Base-by-base conservation (phyloP, 2,113 vertebrate species). In the Vulpes lagopus region DNA sequence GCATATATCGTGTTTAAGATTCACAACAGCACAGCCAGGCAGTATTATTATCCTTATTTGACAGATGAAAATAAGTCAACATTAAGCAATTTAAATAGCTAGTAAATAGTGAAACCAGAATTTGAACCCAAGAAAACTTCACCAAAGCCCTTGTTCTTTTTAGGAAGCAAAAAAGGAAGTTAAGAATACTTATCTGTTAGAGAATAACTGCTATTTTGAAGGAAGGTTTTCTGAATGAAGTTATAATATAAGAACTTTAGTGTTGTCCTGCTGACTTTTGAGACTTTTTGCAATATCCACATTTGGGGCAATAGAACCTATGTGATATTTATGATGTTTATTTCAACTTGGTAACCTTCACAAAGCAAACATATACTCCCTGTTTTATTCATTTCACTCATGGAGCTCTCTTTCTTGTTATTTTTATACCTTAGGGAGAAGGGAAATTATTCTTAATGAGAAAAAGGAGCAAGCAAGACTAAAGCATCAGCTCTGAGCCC, bases 371-470 rank as follows among this genome's bases (percentile, higher is more conserved):
- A 53, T 74, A 51, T 25, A 17, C 38, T 64, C 57, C 57, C 9
- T 5, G 2, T 86, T 88, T 60, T 55, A 78, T 82, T 95, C 81
- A 80, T 71, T 84, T 15, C 14, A 86, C 8, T 12, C 17, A 64
- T 19, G 15, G 16, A 15, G 30, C 23, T 43, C 27, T 92, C 35
- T 76, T 23, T 43, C 55, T 91, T 85, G 49, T 81, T 89, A 53
- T 89, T 93, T 94, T 94, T 65, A 67, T 57, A 79, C n/a, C 80
- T 96, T 81, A 90, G 60, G 30, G 14, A 92, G 74, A 94, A 92
- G 16, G 23, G 17, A 64, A 7, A 67, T 60, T n/a, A 30, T 83
- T 92, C 0, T 4, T 74, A n/a, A 65, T 55, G 60, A 85, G 23
- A 67, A 32, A 92, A 84, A 81, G 32, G 32, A 74, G 22, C 35